phyloP scores from a whole-genome alignment of 2,797 vertebrate species.

The Florisuga fusca region DNA sequence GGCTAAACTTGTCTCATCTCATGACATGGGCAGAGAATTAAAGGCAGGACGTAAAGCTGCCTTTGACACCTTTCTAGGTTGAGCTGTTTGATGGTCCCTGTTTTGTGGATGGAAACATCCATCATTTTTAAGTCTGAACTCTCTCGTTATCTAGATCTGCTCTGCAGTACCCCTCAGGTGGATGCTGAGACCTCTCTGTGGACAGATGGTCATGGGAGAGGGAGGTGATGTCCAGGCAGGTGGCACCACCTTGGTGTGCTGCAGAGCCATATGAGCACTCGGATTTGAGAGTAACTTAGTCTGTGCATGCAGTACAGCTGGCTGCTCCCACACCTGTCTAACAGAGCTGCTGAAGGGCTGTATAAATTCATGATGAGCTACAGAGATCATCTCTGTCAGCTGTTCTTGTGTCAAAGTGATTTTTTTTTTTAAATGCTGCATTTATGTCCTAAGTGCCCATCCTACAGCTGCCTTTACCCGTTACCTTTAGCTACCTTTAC shows the following conservation, averaged over 20 bases:
- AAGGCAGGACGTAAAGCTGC: neutral
- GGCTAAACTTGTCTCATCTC: slow-evolving; percentile 19
- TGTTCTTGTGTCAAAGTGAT: slow-evolving; percentile 44
- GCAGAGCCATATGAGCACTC: slow-evolving; percentile 36
- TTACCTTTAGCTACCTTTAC: too few relatives aligned
- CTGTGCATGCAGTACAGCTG: slow-evolving; percentile 24
- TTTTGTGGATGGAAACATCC: neutral
- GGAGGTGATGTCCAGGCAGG: neutral
- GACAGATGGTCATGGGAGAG: slow-evolving; percentile 60
- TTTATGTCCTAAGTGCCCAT: neutral
- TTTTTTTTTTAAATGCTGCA: slow-evolving; percentile 24
- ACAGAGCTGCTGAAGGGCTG: slow-evolving; percentile 30
- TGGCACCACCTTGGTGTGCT: slow-evolving; percentile 35
- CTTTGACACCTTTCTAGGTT: neutral
- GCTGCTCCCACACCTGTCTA: slow-evolving; percentile 50
- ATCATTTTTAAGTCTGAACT: neutral
- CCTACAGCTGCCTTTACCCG: neutral
- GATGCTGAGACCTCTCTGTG: neutral
- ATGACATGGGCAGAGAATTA: neutral
- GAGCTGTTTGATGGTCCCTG: neutral
- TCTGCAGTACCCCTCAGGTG: neutral
- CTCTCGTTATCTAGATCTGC: neutral
- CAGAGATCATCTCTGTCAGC: slow-evolving; percentile 52
- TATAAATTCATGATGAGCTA: slow-evolving; percentile 53
- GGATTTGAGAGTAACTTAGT: neutral